Conservation (phyloP, 2,113 vertebrate species). For the Neodontobutis hainanensis region DNA sequence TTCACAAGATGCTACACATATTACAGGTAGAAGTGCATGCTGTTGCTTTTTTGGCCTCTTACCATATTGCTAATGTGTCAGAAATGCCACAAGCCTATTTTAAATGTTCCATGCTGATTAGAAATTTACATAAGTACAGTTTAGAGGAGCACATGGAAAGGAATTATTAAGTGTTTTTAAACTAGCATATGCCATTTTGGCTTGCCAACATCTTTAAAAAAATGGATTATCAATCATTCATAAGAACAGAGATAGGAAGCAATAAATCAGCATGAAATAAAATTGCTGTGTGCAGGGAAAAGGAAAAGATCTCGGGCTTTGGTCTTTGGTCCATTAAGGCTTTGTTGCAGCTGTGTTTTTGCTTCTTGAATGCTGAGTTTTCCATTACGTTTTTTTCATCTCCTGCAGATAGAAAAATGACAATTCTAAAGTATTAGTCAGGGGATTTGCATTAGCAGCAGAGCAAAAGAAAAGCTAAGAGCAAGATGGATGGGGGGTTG, state of each 20-base stretch:
- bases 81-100: slow-evolving; percentile 8
- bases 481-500: slow-evolving; percentile 45
- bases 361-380: slow-evolving; percentile 37
- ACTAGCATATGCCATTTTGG: slow-evolving; percentile 33
- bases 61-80: slow-evolving; percentile 8
- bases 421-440: slow-evolving; percentile 42
- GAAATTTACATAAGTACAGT: slow-evolving; percentile 20
- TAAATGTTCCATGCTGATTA: not conserved
- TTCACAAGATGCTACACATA: slow-evolving; percentile 14
- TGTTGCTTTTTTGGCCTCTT: not conserved
- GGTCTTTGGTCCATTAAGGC: slow-evolving; percentile 51
- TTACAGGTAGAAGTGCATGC: slow-evolving; percentile 24
- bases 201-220: slow-evolving; percentile 30
- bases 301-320: slow-evolving; percentile 27
- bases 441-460: slow-evolving; percentile 51
- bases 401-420: slow-evolving; percentile 53
- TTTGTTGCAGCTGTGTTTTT: slow-evolving; percentile 44
- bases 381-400: slow-evolving; percentile 27
- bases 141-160: slow-evolving; percentile 11
- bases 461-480: slow-evolving; percentile 41
- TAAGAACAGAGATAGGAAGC: slow-evolving; percentile 32
- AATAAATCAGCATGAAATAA: slow-evolving; percentile 41
- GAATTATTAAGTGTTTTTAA: slow-evolving; percentile 14
- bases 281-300: slow-evolving; percentile 23
- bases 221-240: slow-evolving; percentile 38